Evolutionary conservation across 2,113 vertebrate genomes (phyloP), one percentile per base, ranked within the genome.

Genomic region (Melanostigma gelatinosum): DNA sequence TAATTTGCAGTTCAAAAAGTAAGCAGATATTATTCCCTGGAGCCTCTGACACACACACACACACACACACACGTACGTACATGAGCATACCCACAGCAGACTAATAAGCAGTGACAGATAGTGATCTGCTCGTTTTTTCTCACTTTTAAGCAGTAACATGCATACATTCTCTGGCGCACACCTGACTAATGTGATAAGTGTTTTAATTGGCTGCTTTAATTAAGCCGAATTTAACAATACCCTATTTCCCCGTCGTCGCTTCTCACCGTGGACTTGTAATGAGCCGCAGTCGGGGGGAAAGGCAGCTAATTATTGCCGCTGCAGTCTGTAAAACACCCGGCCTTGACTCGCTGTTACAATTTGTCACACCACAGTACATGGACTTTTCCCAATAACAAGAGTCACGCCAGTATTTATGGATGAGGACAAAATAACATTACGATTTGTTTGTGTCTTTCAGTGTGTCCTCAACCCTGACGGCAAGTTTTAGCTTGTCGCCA

Each of bases 201-300:
- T 88, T 90, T 90, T 85, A 92, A 92, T 93, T 91, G 89, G 82
- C 71, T 85, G 62, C 88, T 91, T 90, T 91, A 86, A 93, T 92
- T 91, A 86, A 90, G 65, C 79, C 8, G 29, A 80, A 63, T 89
- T 87, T 71, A 87, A 92, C 85, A 91, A 91, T 91, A 87, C 78
- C 75, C 66, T 69, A 24, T 85, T 86, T 86, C 55, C 68, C 82
- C 58, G 52, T 82, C 73, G 72, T 80, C 22, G 62, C 84, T 61
- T 82, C 60, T 85, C 88, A 66, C 78, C 55, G 86, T 82, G 66
- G 80, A 87, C 82, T 72, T 72, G 76, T 84, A 87, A 91, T 90
- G 85, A 91, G 71, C 77, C 75, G 64, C 77, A 80, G 82, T 55
- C 32, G 9, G 77, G 86, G 86, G 76, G 77, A 82, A 85, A 83